phyloP scores from a whole-genome alignment of 2,888 invertebrate species.

The Pasiphila rectangulata region DNA sequence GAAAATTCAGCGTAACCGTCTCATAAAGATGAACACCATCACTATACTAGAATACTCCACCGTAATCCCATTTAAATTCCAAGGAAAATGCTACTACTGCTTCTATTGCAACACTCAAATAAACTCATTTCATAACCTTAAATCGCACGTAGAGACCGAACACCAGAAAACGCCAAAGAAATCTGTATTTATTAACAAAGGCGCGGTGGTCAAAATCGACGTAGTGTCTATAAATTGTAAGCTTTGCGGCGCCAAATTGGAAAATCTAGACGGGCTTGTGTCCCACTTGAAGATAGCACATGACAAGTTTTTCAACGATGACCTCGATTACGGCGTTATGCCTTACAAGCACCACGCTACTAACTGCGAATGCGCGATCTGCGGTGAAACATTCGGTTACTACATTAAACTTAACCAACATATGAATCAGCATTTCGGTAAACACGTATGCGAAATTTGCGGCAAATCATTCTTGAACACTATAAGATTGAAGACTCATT shows the following conservation, averaged over 20 bases:
- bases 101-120: conserved; percentile 67
- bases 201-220: conserved; percentile 71
- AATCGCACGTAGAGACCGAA: conserved; percentile 58
- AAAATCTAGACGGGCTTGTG: conserved; percentile 44
- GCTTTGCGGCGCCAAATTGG: conserved; percentile 42
- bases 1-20: conserved; percentile 58
- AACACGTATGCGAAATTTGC: conserved; percentile 65
- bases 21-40: conserved; percentile 66
- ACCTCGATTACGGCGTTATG: conserved; percentile 52
- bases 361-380: conserved; percentile 56
- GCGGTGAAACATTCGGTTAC: conserved; percentile 56
- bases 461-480: conserved; percentile 67
- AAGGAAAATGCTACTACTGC: conserved; percentile 66
- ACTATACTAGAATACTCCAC: conserved; percentile 60
- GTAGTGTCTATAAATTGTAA: conserved; percentile 49
- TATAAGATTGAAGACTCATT: conserved; percentile 60
- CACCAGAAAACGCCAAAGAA: conserved; percentile 54
- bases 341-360: conserved; percentile 56
- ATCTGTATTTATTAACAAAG: conserved; percentile 58
- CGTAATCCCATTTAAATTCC: conserved; percentile 69
- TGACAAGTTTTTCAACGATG: conserved; percentile 46
- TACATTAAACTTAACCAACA: conserved; percentile 70
- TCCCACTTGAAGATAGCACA: conserved; percentile 54
- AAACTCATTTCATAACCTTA: conserved; percentile 52
- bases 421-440: conserved; percentile 67